A percentile compares a stretch with the other conserved stretches of the same genome.
Conservation (phyloP, 1,140 invertebrate genomes). For the Euura saliciscinereae region DNA sequence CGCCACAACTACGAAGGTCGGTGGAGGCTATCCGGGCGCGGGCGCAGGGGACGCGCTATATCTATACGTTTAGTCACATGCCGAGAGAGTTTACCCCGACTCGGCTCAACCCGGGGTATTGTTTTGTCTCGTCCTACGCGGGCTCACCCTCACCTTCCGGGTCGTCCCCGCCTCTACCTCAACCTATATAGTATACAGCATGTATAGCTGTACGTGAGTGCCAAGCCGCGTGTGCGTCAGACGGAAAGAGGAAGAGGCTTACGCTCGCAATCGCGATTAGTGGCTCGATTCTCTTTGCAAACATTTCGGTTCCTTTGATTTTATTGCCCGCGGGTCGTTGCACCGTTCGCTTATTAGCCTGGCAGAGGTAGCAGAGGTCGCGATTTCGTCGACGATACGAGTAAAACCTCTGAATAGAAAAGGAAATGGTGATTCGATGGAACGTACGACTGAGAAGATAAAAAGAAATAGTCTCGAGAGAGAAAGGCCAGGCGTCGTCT, state of each 20-base stretch:
- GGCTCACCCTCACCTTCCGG: neutral
- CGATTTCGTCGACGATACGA: too few relatives aligned
- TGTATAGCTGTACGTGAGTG: too few relatives aligned
- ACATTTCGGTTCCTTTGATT: too few relatives aligned
- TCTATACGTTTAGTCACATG: neutral
- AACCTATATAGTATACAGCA: too few relatives aligned
- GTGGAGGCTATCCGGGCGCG: neutral
- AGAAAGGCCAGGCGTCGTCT: constrained; percentile 27
- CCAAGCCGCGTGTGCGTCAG: neutral
- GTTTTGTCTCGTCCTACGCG: neutral
- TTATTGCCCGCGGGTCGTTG: neutral
- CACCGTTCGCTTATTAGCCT: neutral
- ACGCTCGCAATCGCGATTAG: neutral
- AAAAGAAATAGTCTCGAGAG: constrained; percentile 10
- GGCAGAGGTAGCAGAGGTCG: too few relatives aligned
- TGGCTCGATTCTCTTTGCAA: neutral
- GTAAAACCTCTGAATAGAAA: too few relatives aligned
- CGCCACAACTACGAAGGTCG: neutral
- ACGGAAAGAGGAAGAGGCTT: constrained; percentile 3
- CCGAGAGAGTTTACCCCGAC: neutral
- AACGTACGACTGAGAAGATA: constrained; percentile 17
- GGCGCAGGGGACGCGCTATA: too few relatives aligned
- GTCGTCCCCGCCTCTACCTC: neutral
- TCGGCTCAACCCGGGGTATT: neutral
- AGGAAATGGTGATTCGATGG: neutral